Evolutionary conservation across 2,888 invertebrate species (phyloP).

Genomic region (Leistus spinibarbis): DNA sequence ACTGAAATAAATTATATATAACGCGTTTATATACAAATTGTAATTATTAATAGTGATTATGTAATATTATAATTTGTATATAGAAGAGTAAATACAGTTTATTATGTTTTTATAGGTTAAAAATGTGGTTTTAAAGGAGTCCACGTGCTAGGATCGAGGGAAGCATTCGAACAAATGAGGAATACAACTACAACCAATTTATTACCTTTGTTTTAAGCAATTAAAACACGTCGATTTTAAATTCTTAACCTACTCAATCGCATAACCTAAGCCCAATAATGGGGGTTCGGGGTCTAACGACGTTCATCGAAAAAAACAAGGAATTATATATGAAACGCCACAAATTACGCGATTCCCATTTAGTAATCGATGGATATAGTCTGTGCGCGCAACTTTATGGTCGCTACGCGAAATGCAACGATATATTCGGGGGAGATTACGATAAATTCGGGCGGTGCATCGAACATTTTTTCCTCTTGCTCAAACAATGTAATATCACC

Average conservation of each 20-base stretch:
- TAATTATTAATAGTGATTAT: no score
- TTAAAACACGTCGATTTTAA: no score
- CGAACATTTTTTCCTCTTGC: conserved; percentile 70
- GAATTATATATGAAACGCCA: conserved; percentile 67
- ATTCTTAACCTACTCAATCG: no score
- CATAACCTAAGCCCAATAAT: no score
- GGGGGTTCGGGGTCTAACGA: conserved; percentile 87
- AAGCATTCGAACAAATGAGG: not conserved
- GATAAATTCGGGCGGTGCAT: conserved; percentile 73
- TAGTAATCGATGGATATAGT: conserved; percentile 84
- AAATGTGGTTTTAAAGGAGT: not conserved
- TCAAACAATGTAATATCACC: conserved; percentile 72
- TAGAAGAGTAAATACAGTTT: not conserved
- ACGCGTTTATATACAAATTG: not conserved
- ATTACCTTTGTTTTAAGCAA: not conserved
- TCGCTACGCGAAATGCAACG: conserved; percentile 64
- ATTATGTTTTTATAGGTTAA: not conserved
- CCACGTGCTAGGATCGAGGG: no score
- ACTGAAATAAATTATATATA: not conserved
- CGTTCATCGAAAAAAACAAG: conserved; percentile 72
- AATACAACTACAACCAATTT: not conserved
- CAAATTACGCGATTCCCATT: conserved; percentile 68
- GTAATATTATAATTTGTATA: not conserved
- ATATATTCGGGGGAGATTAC: conserved; percentile 86
- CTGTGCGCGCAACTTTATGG: conserved; percentile 74